These are phyloP conservation scores for Eledona agricola DNA, from an alignment of 2,888 invertebrate species.

Conservation along the genomic window DNA sequence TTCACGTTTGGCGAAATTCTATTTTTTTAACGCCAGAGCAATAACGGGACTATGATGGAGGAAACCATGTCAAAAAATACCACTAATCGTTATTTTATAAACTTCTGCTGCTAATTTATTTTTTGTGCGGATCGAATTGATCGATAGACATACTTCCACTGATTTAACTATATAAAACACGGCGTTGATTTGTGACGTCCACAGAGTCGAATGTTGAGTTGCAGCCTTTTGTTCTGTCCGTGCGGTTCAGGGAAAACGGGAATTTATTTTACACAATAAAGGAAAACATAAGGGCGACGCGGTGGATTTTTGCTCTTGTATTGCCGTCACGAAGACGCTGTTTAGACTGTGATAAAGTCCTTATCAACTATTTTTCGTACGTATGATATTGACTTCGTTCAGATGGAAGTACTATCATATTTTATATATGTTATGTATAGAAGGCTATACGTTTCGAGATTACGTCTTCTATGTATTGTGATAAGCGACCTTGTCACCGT, in stretches of 20 bases:
- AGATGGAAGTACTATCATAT: slow-evolving; percentile 68
- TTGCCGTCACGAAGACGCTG: slow-evolving; percentile 56
- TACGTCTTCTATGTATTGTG: slow-evolving; percentile 49
- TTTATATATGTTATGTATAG: slow-evolving; percentile 41
- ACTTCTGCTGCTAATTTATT: slow-evolving; percentile 29
- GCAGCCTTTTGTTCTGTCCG: slow-evolving; percentile 17
- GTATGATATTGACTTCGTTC: slow-evolving; percentile 68
- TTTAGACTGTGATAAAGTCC: slow-evolving; percentile 66
- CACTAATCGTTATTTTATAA: slow-evolving; percentile 17
- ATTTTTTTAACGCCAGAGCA: slow-evolving; percentile 26
- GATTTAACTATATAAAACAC: slow-evolving; percentile 45
- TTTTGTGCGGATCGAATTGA: slow-evolving; percentile 40
- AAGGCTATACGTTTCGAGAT: slow-evolving; percentile 27
- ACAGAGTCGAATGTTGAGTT: slow-evolving; percentile 23
- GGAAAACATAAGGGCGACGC: background rate
- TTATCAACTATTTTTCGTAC: slow-evolving; percentile 63
- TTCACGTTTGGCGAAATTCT: slow-evolving; percentile 13
- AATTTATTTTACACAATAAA: slow-evolving; percentile 1
- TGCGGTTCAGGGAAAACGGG: slow-evolving; percentile 6
- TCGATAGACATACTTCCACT: slow-evolving; percentile 60
- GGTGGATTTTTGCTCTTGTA: slow-evolving; percentile 37
- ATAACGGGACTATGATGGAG: slow-evolving; percentile 24
- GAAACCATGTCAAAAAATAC: slow-evolving; percentile 23
- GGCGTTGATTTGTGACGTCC: slow-evolving; percentile 34
- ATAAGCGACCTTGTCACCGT: slow-evolving; percentile 64